These are phyloP conservation scores for Ashinkailepas kermadecensis DNA, from an alignment of 2,888 invertebrate species.

Conservation along the genomic window DNA sequence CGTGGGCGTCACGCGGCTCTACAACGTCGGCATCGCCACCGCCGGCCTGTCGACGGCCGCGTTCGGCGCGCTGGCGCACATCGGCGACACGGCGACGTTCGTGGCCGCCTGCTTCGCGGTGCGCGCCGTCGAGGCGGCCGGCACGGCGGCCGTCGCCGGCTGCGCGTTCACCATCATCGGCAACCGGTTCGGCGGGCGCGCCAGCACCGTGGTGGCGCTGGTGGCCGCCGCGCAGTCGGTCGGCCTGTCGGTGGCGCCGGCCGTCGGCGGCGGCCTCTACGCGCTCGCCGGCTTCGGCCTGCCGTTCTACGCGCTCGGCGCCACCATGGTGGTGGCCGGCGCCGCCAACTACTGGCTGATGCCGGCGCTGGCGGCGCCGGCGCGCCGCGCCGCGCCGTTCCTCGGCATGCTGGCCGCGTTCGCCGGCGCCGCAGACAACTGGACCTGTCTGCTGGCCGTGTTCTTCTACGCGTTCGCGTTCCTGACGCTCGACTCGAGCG, in stretches of 20 bases:
- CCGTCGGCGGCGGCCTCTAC: not conserved
- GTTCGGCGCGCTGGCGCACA: not conserved
- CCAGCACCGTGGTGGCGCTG: not conserved
- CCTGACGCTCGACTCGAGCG: not conserved
- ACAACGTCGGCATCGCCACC: not conserved
- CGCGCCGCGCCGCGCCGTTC: too few species aligned
- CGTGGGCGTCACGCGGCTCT: not conserved
- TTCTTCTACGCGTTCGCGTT: not conserved
- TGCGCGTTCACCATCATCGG: not conserved
- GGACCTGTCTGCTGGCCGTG: not conserved
- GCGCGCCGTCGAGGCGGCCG: not conserved
- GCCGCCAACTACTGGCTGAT: not conserved
- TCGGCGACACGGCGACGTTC: not conserved
- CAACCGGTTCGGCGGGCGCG: not conserved
- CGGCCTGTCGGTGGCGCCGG: not conserved
- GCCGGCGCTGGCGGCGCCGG: not conserved
- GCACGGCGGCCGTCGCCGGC: not conserved
- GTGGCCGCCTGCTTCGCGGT: not conserved
- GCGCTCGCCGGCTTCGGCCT: not conserved
- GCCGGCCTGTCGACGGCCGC: not conserved
- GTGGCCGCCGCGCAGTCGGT: not conserved
- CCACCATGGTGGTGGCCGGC: not conserved
- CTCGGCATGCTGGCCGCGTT: not conserved
- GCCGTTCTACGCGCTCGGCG: not conserved
- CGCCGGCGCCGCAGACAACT: not conserved